Base-by-base conservation (phyloP, 2,888 invertebrate species). In the Tachina lurida region DNA sequence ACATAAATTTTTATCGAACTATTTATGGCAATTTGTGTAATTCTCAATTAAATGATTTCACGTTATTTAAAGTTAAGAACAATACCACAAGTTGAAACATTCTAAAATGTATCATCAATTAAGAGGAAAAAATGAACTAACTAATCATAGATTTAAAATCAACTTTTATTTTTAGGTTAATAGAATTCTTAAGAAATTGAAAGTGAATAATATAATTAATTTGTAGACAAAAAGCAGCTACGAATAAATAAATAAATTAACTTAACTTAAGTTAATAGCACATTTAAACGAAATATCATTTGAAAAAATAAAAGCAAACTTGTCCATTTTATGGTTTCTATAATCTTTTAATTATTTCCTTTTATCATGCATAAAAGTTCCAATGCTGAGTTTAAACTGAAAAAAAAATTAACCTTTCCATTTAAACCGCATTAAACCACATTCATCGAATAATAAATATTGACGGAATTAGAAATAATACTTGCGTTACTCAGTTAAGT, bases 1-100 rank as follows among this genome's bases (percentile, higher is more conserved):
- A 77, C 62, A 80, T 60, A 13, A 71, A 78, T 73, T 85, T 84
- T 81, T 77, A 85, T 85, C 85, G 85, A 85, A 82, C 85, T 73
- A 70, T 82, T 78, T 82, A 85, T 82, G 74, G n/a, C 10, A n/a
- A 58, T 70, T 65, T 76, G 60, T 54, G 49, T 71, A 71, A 80
- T 70, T 63, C 56, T 75, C 75, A 84, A 70, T 81, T 76, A 71
- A 76, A 81, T 77, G 71, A 75, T 31, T 71, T 78, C 68, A 63
- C 62, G 67, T 52, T 39, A 49, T 56, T 58, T 41, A 17, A 54
- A 22, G 3, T n/a, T 19, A 39, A 52, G 49, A 81, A 80, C 22
- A 45, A 45, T 62, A 62, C n/a, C 22, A 31, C 22, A 58, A 77
- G 67, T 22, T 19, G 12, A 31, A 52, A 12, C 52, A 43, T 49